Evolutionary conservation across 2,797 vertebrate genomes (phyloP).

Genomic region (Somateria mollissima): DNA sequence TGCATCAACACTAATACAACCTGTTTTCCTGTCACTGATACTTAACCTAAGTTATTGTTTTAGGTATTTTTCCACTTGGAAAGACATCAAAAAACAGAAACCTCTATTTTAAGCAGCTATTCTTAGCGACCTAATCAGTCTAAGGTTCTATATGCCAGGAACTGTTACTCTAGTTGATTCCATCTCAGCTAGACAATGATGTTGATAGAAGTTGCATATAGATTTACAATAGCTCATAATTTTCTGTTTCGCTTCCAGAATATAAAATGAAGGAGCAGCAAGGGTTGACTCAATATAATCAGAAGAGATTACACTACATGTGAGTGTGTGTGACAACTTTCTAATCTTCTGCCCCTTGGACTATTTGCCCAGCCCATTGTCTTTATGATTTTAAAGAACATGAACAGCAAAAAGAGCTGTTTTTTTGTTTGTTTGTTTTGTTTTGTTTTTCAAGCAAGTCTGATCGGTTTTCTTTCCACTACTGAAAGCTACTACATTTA

Average conservation of each 20-base stretch:
- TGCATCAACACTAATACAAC: not conserved
- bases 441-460: not conserved
- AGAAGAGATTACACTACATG: not conserved
- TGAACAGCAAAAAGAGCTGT: fast-evolving
- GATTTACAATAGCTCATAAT: not conserved
- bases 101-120: not conserved
- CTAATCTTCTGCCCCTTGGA: not conserved
- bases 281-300: not conserved
- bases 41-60: not conserved
- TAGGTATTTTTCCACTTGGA: not conserved
- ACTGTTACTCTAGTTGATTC: not conserved
- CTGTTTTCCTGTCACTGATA: not conserved
- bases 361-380: not conserved
- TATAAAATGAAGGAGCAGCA: not conserved
- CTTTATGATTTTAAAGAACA: not conserved
- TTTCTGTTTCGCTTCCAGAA: not conserved
- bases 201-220: not conserved
- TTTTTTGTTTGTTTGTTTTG: not conserved
- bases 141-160: not conserved
- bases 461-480: not conserved
- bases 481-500: not conserved
- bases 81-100: not conserved
- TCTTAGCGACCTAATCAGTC: not conserved
- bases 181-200: not conserved
- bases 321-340: not conserved